Evolutionary conservation across 2,797 vertebrate species (phyloP).

Genomic region (Sebastes matsubarae): DNA sequence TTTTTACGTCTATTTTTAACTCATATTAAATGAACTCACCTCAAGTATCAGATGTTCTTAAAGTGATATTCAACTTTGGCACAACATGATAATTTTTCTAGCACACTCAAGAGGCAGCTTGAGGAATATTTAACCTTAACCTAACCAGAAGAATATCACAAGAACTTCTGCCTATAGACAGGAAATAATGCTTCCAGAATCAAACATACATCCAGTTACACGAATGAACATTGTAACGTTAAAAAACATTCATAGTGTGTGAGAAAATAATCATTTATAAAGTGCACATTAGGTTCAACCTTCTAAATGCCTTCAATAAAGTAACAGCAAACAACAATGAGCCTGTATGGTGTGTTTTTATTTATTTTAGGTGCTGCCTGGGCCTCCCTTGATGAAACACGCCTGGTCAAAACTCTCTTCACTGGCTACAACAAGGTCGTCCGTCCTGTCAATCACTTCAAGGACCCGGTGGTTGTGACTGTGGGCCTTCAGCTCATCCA

Average conservation of each 20-base stretch:
- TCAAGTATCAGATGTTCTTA: constrained; percentile 40
- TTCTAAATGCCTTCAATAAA: neutral
- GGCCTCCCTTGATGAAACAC: constrained; percentile 87
- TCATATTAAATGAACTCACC: constrained; percentile 14
- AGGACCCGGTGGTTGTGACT: constrained; percentile 86
- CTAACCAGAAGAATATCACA: too few relatives aligned
- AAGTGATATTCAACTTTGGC: constrained; percentile 28
- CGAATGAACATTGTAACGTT: too few relatives aligned
- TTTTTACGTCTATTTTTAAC: constrained; percentile 51
- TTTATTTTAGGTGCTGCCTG: constrained; percentile 64
- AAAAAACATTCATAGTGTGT: too few relatives aligned
- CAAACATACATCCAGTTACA: too few relatives aligned
- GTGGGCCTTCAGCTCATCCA: constrained; percentile 97
- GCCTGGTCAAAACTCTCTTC: constrained; percentile 88
- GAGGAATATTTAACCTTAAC: neutral
- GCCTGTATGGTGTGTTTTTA: neutral
- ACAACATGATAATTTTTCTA: constrained; percentile 2
- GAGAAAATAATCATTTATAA: too few relatives aligned
- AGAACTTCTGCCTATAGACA: too few relatives aligned
- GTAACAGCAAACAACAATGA: neutral
- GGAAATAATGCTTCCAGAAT: too few relatives aligned
- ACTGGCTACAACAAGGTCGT: constrained; percentile 89
- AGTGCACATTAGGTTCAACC: too few relatives aligned
- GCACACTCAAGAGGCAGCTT: neutral
- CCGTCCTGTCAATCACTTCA: constrained; percentile 90